phyloP scores from a whole-genome alignment of 2,113 vertebrate genomes.

The Geococcyx californianus region DNA sequence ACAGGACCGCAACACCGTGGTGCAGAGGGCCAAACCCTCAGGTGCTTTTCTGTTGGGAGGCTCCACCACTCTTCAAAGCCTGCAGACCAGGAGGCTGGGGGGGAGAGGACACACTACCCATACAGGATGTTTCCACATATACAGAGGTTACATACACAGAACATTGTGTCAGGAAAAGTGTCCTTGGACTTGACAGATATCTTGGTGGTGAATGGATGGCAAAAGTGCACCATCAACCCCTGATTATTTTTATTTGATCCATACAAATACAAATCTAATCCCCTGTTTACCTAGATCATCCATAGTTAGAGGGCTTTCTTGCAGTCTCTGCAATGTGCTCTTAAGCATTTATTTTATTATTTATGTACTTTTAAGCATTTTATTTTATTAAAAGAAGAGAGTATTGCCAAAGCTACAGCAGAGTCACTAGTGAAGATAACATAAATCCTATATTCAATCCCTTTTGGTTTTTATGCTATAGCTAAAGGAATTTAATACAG shows the following conservation, averaged over 20 bases:
- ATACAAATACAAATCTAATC: not conserved
- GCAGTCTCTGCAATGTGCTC: not conserved
- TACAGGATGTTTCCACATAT: not conserved
- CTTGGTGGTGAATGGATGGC: not conserved
- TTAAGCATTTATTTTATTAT: not conserved
- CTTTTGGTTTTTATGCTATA: not conserved
- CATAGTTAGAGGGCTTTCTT: not conserved
- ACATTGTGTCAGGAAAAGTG: not conserved
- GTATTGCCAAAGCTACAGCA: not conserved
- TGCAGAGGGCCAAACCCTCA: not conserved
- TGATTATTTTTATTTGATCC: not conserved
- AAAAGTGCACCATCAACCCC: not conserved
- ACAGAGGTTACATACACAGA: not conserved
- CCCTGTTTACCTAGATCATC: not conserved
- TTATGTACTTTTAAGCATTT: not conserved
- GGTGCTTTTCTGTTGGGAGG: not conserved
- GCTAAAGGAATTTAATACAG: not conserved
- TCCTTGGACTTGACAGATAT: not conserved
- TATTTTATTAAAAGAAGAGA: not conserved
- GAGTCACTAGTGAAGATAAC: not conserved
- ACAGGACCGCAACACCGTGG: not conserved
- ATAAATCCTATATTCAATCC: not conserved
- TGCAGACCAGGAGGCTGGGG: not conserved
- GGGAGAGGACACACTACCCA: not conserved
- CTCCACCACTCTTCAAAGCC: not conserved